Percentiles rank a stretch among this genome's conserved stretches.
These are phyloP conservation scores for Smittia aterrima DNA, from an alignment of 2,888 invertebrate genomes.

Conservation along the genomic window DNA sequence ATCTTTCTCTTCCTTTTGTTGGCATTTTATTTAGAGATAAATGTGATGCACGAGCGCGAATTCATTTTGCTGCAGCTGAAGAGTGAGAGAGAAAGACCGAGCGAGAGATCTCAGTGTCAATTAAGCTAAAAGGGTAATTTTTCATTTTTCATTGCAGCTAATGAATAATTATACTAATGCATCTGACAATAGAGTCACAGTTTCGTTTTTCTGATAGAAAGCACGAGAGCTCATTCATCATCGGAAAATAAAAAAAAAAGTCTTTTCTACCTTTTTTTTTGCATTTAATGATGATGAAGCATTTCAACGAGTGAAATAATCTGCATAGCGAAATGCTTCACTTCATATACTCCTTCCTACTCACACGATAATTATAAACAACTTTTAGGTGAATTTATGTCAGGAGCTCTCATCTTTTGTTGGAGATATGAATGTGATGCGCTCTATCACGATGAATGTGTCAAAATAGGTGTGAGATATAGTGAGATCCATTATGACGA, in stretches of 20 bases:
- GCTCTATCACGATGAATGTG: constrained; percentile 31
- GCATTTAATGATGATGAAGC: constrained; percentile 20
- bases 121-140: constrained; percentile 40
- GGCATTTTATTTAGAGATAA: neutral
- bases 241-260: neutral
- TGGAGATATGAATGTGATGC: neutral
- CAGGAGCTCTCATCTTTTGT: neutral
- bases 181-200: constrained; percentile 32
- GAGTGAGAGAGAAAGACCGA: neutral
- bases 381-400: constrained; percentile 7
- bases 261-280: constrained; percentile 13
- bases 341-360: neutral
- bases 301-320: constrained; percentile 4
- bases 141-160: constrained; percentile 39
- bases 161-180: constrained; percentile 42
- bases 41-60: neutral
- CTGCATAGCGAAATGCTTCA: constrained; percentile 5
- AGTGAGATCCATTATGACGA: constrained; percentile 15
- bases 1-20: neutral
- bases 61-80: neutral
- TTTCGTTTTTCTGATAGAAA: neutral
- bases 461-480: constrained; percentile 38
- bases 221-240: constrained; percentile 1
- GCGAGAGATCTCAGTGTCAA: constrained; percentile 37
- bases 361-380: neutral